Conservation (phyloP, 2,797 vertebrate genomes). For the Enteromius fasciolatus region DNA sequence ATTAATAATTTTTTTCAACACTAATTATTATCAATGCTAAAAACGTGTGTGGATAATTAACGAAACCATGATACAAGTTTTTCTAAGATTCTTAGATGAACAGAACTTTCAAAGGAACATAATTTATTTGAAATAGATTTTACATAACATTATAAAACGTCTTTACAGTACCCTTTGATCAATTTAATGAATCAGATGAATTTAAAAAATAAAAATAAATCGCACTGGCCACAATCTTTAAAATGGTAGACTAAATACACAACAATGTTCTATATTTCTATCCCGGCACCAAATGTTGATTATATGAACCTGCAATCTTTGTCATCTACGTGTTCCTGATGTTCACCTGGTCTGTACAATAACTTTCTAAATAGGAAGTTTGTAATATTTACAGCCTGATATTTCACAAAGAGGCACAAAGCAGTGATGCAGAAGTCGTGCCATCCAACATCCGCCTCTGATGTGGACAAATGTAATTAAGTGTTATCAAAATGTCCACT, state of each 20-base stretch:
- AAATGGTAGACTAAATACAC: neutral
- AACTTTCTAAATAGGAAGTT: neutral
- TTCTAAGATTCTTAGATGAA: neutral
- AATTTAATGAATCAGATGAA: neutral
- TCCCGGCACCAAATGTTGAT: neutral
- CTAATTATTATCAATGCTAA: neutral
- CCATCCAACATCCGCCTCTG: conserved; percentile 36
- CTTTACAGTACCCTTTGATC: neutral
- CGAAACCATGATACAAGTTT: neutral
- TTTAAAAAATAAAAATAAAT: neutral
- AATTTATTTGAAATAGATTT: neutral
- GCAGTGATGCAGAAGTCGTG: conserved; percentile 25
- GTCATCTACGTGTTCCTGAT: conserved; percentile 10
- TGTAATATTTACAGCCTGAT: conserved; percentile 14
- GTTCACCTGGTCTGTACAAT: neutral
- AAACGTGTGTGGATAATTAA: neutral
- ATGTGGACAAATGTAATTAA: conserved; percentile 50
- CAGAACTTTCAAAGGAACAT: neutral
- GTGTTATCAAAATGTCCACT: conserved; percentile 47
- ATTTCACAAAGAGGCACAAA: conserved; percentile 27
- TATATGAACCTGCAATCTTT: neutral
- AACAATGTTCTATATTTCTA: neutral
- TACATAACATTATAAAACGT: neutral
- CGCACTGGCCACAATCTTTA: neutral
- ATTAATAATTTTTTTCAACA: too few relatives aligned